Conservation (phyloP, 2,113 vertebrate genomes). For the Chunga burmeisteri region DNA sequence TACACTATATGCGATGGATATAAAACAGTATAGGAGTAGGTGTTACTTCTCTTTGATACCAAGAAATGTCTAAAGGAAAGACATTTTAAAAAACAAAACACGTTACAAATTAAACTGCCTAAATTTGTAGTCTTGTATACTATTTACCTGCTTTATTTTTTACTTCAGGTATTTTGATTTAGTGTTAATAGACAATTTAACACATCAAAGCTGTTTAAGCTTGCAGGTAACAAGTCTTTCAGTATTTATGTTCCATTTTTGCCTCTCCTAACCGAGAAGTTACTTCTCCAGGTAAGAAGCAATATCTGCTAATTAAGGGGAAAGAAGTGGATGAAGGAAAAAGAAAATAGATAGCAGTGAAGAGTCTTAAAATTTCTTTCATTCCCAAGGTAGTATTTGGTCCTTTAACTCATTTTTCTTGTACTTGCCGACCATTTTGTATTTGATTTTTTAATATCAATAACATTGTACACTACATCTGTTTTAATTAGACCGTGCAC, state of each 20-base stretch:
- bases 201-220: not conserved
- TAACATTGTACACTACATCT: not conserved
- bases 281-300: not conserved
- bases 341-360: not conserved
- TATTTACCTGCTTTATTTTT: not conserved
- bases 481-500: not conserved
- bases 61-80: not conserved
- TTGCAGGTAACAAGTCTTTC: not conserved
- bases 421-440: not conserved
- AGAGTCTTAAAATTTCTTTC: not conserved
- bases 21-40: not conserved
- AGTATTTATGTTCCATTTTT: not conserved
- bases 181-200: not conserved
- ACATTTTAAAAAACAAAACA: not conserved
- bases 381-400: not conserved
- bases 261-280: not conserved
- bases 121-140: not conserved
- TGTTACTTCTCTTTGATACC: not conserved
- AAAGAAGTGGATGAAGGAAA: not conserved
- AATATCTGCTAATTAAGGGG: not conserved
- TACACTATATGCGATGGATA: not conserved
- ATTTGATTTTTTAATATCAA: not conserved
- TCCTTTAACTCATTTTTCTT: not conserved
- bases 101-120: not conserved
- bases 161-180: not conserved